Base-by-base conservation (phyloP, 1,140 invertebrate species). In the Chlorops oryzae region DNA sequence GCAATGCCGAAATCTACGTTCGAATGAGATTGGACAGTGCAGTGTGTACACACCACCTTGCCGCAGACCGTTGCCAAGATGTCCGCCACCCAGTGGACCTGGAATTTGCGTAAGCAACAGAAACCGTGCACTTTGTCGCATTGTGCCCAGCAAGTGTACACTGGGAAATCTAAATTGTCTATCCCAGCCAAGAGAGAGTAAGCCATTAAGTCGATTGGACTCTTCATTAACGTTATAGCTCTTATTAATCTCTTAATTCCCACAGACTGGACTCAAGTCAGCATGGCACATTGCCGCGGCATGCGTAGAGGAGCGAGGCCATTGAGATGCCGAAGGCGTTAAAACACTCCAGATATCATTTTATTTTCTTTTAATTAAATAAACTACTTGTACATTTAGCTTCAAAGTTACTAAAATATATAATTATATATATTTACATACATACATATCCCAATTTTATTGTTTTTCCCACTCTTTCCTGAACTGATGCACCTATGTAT, bases 101-200 rank as follows among this genome's bases (percentile, higher is more conserved):
- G n/a, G 25, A 39, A 9, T 48, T 10, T 48, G 46, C 15, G 46
- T 39, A 5, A 20, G 34, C 7, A 48, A 23, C 35, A 34, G 22
- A 39, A 39, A 48, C 27, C 18, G 20, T 2, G 39, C 15, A 15
- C n/a, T 23, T 2, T 48, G 46, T 24, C 46, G 46, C 10, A 21
- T 18, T 2, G 46, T 48, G 20, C 23, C 37, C n/a, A 48, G 39
- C 23, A 18, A 5, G 6, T 48, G 46, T n/a, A 9, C n/a, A 3
- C 27, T 48, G 12, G 23, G 35, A 3, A 48, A 27, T 3, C 22
- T 48, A 13, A 48, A 48, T 23, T 48, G 46, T 27, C 46, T 17
- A 12, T 18, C 43, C 13, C 17, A 13, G 18, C 28, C 43, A 9
- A 24, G 43, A 20, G 23, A 25, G 3, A 23, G 41, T 43, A 15